A percentile compares a stretch with the other conserved stretches of the same genome.
Evolutionary conservation across 2,113 vertebrate genomes (phyloP).

Genomic region (Barbus barbus): DNA sequence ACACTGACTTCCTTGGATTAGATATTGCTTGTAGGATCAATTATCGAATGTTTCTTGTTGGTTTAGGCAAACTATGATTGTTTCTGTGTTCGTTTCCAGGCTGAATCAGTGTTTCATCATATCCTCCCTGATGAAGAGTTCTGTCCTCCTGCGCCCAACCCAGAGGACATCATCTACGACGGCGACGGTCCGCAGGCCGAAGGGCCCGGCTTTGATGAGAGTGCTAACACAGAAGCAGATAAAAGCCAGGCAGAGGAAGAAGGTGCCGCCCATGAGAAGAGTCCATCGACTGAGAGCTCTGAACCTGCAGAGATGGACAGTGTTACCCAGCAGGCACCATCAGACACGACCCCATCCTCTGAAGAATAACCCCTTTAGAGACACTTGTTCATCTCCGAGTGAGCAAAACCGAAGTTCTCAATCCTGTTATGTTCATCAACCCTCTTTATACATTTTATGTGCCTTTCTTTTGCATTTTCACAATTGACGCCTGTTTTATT

Average conservation of each 20-base stretch:
- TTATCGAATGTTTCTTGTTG: neutral
- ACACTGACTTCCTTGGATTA: neutral
- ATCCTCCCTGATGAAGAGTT: conserved; percentile 90
- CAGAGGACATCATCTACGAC: conserved; percentile 93
- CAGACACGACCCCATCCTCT: neutral
- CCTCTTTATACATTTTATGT: neutral
- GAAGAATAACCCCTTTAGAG: conserved; percentile 33
- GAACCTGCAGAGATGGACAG: conserved; percentile 34
- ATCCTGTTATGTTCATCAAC: neutral
- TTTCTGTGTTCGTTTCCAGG: conserved; percentile 68
- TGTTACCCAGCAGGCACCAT: conserved; percentile 9
- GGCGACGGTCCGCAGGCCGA: conserved; percentile 73
- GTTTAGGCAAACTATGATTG: neutral
- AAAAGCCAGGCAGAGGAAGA: conserved; percentile 48
- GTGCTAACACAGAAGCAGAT: neutral
- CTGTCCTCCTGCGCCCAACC: conserved; percentile 90
- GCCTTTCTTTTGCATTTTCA: conserved; percentile 11
- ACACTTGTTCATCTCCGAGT: neutral
- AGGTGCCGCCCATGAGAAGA: neutral
- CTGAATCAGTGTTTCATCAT: conserved; percentile 82
- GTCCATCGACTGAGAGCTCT: neutral
- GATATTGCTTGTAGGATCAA: neutral
- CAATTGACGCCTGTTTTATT: neutral
- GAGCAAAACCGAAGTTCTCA: no score
- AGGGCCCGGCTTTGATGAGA: conserved; percentile 62